These are phyloP conservation scores for Pantherophis alleghaniensis DNA, from an alignment of 2,797 vertebrate species.

Conservation along the genomic window DNA sequence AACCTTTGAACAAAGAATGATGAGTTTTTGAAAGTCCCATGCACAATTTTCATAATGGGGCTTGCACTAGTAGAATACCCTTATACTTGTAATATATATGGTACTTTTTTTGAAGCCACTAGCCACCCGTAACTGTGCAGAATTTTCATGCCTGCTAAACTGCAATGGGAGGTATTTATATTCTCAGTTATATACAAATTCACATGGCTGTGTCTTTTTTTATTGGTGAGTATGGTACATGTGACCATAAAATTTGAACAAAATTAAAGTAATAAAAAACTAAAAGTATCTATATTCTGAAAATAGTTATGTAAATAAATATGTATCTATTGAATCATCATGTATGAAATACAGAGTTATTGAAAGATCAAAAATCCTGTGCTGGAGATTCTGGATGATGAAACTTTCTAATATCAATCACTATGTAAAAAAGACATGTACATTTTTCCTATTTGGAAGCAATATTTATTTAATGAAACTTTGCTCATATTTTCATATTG, in stretches of 20 bases:
- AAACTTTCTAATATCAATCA: neutral
- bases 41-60: neutral
- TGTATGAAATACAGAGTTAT: neutral
- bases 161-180: neutral
- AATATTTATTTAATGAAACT: neutral
- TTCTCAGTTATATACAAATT: neutral
- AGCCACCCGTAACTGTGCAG: neutral
- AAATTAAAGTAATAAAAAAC: neutral
- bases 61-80: neutral
- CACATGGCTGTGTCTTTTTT: neutral
- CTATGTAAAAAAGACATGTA: neutral
- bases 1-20: neutral
- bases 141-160: neutral
- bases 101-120: neutral
- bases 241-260: neutral
- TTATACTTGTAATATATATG: neutral
- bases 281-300: neutral
- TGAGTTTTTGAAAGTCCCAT: neutral
- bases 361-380: neutral
- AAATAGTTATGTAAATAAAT: neutral
- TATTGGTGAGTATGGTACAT: neutral
- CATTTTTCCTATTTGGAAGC: conserved; percentile 1
- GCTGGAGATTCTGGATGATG: neutral
- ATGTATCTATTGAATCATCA: neutral
- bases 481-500: conserved; percentile 1